Conservation (phyloP, 2,888 invertebrate species). For the Andrena praecox region DNA sequence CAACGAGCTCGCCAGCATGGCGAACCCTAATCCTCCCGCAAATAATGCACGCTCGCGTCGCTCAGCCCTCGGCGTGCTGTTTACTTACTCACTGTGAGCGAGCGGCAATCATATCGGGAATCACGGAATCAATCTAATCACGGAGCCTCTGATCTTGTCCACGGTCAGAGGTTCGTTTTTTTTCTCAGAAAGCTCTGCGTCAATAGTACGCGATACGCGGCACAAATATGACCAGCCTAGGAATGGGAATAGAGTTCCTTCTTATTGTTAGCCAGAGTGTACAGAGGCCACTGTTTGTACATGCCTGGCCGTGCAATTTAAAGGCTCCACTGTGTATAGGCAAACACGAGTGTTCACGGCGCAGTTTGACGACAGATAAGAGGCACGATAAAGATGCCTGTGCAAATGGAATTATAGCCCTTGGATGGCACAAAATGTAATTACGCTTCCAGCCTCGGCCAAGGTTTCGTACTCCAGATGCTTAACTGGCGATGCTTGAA, state of each 20-base stretch:
- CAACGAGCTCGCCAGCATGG: slow-evolving; percentile 9
- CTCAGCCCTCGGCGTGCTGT: not conserved
- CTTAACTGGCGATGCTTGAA: slow-evolving; percentile 46
- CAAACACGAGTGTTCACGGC: slow-evolving; percentile 23
- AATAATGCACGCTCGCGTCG: too few species aligned
- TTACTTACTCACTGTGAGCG: not conserved
- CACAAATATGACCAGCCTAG: not conserved
- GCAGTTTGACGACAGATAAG: slow-evolving; percentile 62
- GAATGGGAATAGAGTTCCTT: not conserved
- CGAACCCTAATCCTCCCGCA: not conserved
- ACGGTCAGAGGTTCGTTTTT: too few species aligned
- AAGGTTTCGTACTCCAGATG: slow-evolving; percentile 16
- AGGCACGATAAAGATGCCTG: slow-evolving; percentile 39
- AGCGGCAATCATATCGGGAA: not conserved
- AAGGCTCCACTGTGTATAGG: not conserved
- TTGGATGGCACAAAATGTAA: slow-evolving; percentile 33
- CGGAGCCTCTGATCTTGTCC: not conserved
- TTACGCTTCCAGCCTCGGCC: slow-evolving; percentile 26
- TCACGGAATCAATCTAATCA: not conserved
- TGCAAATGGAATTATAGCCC: slow-evolving; percentile 44
- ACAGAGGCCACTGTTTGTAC: not conserved
- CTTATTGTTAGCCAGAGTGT: not conserved
- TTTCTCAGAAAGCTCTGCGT: not conserved
- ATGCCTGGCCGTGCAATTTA: slow-evolving; percentile 6
- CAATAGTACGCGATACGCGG: not conserved